phyloP scores from a whole-genome alignment of 2,888 invertebrate species.

The Drosophila borborema region DNA sequence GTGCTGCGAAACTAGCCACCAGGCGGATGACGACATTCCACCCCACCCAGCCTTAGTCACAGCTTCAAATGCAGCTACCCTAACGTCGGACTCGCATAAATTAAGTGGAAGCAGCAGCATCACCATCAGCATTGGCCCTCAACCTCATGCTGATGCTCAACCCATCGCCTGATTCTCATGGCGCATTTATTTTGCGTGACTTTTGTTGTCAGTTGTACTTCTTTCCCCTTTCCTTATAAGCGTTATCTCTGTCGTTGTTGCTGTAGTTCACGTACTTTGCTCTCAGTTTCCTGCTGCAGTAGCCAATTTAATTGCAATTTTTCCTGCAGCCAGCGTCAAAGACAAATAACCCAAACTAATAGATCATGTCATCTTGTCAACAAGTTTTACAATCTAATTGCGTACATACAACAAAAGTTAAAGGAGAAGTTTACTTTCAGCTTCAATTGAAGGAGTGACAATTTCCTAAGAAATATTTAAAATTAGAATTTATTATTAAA shows the following conservation, averaged over 20 bases:
- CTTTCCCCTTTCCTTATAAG: slow-evolving; percentile 2
- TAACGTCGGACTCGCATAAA: slow-evolving; percentile 56
- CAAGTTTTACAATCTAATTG: slow-evolving; percentile 76
- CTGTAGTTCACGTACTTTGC: slow-evolving; percentile 51
- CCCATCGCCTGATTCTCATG: slow-evolving; percentile 29
- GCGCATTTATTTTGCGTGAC: slow-evolving; percentile 65
- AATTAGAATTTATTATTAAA: neutral
- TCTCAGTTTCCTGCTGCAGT: slow-evolving; percentile 40
- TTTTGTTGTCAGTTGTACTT: slow-evolving; percentile 55
- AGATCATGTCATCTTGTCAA: slow-evolving; percentile 80
- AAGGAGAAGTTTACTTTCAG: slow-evolving; percentile 43
- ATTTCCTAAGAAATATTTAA: neutral
- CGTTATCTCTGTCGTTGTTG: slow-evolving; percentile 37
- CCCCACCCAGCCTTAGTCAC: neutral
- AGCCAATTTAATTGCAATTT: slow-evolving; percentile 76
- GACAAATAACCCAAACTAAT: slow-evolving; percentile 77
- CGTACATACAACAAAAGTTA: slow-evolving; percentile 55
- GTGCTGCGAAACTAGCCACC: slow-evolving; percentile 63
- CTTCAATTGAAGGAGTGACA: neutral
- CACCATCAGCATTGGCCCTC: slow-evolving; percentile 53
- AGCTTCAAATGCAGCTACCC: slow-evolving; percentile 1
- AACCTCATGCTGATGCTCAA: slow-evolving; percentile 14
- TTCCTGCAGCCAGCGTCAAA: slow-evolving; percentile 54
- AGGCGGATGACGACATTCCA: slow-evolving; percentile 31
- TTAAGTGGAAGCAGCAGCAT: slow-evolving; percentile 56